Evolutionary conservation across 2,113 vertebrate species (phyloP), one percentile per base, ranked within the genome.

Genomic region (Stigmatopora argus): DNA sequence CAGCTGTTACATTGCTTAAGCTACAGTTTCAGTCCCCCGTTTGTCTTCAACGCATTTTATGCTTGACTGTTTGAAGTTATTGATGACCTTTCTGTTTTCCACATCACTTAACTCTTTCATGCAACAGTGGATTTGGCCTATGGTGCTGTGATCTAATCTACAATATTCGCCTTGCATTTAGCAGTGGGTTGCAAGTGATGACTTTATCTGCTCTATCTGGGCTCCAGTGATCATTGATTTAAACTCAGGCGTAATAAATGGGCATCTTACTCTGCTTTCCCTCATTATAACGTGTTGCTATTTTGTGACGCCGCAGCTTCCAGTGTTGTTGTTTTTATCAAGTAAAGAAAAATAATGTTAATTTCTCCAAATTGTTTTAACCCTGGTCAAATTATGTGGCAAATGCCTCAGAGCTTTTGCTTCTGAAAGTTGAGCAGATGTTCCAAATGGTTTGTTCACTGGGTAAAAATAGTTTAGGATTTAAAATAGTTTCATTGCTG

Each of bases 61-160:
- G 90, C 90, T 88, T 80, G 86, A 87, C 84, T 89, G 89, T 91
- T 89, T 88, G 84, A 89, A 90, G 90, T 90, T 91, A 91, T 91
- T 90, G 90, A 92, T 90, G 90, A 90, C 90, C 90, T 91, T 91
- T 90, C 89, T 87, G 83, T 88, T 90, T 90, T 90, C 89, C 89
- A 89, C 90, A 83, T 85, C 83, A 80, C 85, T 88, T 82, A 80
- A 76, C 85, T 83, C 84, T 81, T 90, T 91, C 89, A 90, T 72
- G 90, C 90, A 77, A 81, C 85, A 87, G 80, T 45, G 73, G 68
- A 46, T 66, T 71, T 53, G 83, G 77, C 83, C 87, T 77, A 75
- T 79, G 75, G 73, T 78, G 74, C 84, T 70, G 70, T 81, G 83
- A 89, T 90, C 79, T 84, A 82, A 88, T 90, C 88, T 87, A 69